A percentile compares a stretch with the other conserved stretches of the same genome.
phyloP scores from a whole-genome alignment of 2,797 vertebrate species.

The Melanotaenia nigrans region DNA sequence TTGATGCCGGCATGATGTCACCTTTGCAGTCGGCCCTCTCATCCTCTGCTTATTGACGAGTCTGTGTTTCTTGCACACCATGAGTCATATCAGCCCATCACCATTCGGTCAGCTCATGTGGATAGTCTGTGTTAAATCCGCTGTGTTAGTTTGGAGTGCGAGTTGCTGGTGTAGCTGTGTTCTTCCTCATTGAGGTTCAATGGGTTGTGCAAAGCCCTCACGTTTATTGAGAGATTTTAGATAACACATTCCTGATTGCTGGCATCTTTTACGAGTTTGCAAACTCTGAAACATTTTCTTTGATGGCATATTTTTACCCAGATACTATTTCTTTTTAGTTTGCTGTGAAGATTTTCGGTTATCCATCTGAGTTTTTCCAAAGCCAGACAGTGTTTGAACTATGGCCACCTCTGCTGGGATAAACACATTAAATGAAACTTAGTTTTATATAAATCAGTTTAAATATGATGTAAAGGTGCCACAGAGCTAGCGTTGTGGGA shows the following conservation, averaged over 20 bases:
- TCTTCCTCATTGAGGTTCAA: conserved; percentile 44
- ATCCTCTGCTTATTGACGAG: conserved; percentile 47
- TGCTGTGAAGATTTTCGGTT: background rate
- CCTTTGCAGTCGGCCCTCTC: conserved; percentile 31
- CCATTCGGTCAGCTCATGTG: conserved; percentile 31
- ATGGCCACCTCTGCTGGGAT: background rate
- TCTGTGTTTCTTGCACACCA: conserved; percentile 42
- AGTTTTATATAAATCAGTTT: background rate
- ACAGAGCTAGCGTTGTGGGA: background rate
- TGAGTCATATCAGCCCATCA: conserved; percentile 58
- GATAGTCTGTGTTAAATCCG: conserved; percentile 14
- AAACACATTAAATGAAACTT: background rate
- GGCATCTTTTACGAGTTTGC: conserved; percentile 5
- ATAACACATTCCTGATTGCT: conserved; percentile 8
- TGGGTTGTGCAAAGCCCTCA: conserved; percentile 26
- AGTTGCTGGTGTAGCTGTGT: conserved; percentile 27
- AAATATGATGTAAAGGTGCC: background rate
- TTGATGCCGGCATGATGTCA: conserved; percentile 63
- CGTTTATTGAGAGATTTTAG: conserved; percentile 28
- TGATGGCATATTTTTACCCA: background rate
- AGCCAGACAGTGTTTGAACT: background rate
- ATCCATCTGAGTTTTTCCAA: background rate
- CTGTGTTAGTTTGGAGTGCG: conserved; percentile 40
- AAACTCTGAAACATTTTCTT: background rate
- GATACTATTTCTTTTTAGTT: background rate